phyloP scores from a whole-genome alignment of 2,113 vertebrate genomes.

The Brevimyrus niger region DNA sequence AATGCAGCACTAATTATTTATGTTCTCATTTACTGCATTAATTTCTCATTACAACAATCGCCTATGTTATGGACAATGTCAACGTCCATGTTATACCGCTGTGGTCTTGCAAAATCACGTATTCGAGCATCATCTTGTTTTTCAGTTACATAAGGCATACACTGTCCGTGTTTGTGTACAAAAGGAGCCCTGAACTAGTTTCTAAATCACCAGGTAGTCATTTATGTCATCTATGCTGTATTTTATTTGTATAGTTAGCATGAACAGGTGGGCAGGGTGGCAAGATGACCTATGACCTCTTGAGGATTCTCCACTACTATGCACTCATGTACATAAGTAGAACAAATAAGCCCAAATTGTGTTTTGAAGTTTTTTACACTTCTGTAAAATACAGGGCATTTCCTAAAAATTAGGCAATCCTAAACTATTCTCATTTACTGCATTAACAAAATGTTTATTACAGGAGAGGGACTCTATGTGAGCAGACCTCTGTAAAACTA shows the following conservation, averaged over 20 bases:
- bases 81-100: background rate
- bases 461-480: background rate
- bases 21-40: background rate
- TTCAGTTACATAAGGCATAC: background rate
- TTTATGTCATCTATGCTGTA: background rate
- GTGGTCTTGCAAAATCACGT: background rate
- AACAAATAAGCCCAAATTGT: background rate
- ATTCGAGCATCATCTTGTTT: background rate
- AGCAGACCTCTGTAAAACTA: background rate
- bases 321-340: background rate
- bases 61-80: background rate
- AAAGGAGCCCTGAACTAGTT: background rate
- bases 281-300: background rate
- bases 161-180: background rate
- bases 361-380: background rate
- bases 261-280: background rate
- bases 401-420: background rate
- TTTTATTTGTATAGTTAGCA: background rate
- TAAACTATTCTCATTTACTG: too few relatives aligned
- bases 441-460: too few relatives aligned
- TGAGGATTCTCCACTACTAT: background rate
- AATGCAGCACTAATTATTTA: background rate
- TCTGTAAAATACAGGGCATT: background rate
- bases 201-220: background rate
- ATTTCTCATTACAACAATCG: background rate